Percentiles rank a stretch among this genome's conserved stretches.
phyloP scores from a whole-genome alignment of 2,113 vertebrate species.

The Nerophis ophidion region DNA sequence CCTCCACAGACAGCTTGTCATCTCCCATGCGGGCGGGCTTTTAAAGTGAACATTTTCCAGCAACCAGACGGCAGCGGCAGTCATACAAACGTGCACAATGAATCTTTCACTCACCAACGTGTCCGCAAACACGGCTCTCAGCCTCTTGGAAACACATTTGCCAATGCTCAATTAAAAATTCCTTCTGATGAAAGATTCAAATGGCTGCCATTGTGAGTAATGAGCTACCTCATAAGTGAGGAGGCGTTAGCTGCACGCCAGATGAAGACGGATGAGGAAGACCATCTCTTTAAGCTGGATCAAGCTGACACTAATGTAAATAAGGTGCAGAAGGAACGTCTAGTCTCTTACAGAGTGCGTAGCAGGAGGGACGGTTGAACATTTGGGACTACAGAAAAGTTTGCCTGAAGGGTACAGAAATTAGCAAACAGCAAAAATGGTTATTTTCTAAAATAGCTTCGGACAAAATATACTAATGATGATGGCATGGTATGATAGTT shows the following conservation, averaged over 20 bases:
- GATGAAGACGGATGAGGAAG: conserved; percentile 66
- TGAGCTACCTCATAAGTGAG: conserved; percentile 64
- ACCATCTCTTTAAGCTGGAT: conserved; percentile 43
- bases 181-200: conserved; percentile 66
- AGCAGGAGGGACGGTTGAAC: neutral
- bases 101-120: conserved; percentile 37
- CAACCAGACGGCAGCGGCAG: conserved; percentile 41
- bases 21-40: conserved; percentile 42
- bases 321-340: neutral
- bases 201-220: conserved; percentile 67
- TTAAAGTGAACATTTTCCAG: conserved; percentile 35
- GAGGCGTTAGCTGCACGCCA: conserved; percentile 63
- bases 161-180: conserved; percentile 66
- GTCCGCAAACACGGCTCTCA: conserved; percentile 21
- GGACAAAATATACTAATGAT: too few species aligned
- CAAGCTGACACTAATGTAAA: conserved; percentile 54
- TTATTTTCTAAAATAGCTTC: too few species aligned
- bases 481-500: too few species aligned
- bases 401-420: too few species aligned
- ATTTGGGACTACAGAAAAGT: too few species aligned
- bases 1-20: conserved; percentile 36
- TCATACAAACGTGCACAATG: conserved; percentile 20
- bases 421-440: too few species aligned
- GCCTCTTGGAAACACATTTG: conserved; percentile 46
- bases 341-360: neutral